Conservation (phyloP, 2,888 invertebrate genomes). For the Homarus gammarus region DNA sequence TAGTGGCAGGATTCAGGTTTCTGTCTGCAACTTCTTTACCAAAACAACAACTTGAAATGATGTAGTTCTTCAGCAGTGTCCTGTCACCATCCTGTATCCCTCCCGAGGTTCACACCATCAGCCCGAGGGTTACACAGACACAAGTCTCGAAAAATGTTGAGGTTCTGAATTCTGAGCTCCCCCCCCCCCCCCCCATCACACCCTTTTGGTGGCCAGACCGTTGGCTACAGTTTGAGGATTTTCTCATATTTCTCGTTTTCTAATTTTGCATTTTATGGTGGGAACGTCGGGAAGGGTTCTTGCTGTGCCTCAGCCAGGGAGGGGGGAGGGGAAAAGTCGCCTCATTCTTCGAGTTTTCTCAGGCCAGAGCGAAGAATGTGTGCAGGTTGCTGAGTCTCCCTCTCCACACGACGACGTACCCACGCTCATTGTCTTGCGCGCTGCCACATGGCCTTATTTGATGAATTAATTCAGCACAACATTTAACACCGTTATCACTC, state of each 20-base stretch:
- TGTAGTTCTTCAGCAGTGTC: too few species aligned
- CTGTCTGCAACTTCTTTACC: too few species aligned
- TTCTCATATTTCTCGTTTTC: constrained; percentile 56
- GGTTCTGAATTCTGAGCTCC: constrained; percentile 40
- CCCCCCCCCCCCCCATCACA: constrained; percentile 1
- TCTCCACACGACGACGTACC: constrained; percentile 53
- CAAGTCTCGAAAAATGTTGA: neutral
- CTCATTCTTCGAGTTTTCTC: constrained; percentile 47
- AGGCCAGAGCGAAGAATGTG: constrained; percentile 37
- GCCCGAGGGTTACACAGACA: constrained; percentile 2
- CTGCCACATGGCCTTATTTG: neutral
- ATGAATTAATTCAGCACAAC: too few species aligned
- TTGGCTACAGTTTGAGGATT: constrained; percentile 24
- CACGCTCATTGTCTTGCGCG: constrained; percentile 35
- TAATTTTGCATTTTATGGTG: constrained; percentile 56
- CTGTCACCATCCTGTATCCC: neutral
- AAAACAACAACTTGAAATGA: too few species aligned
- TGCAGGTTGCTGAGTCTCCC: constrained; percentile 41
- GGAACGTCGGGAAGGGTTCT: constrained; percentile 54
- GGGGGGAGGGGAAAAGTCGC: neutral
- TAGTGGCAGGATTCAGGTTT: too few species aligned
- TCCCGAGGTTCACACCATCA: too few species aligned
- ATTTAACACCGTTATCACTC: too few species aligned
- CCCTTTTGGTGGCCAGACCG: neutral
- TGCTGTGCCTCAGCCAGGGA: neutral